Conservation (phyloP, 2,888 invertebrate species). For the Clivina fossor region DNA sequence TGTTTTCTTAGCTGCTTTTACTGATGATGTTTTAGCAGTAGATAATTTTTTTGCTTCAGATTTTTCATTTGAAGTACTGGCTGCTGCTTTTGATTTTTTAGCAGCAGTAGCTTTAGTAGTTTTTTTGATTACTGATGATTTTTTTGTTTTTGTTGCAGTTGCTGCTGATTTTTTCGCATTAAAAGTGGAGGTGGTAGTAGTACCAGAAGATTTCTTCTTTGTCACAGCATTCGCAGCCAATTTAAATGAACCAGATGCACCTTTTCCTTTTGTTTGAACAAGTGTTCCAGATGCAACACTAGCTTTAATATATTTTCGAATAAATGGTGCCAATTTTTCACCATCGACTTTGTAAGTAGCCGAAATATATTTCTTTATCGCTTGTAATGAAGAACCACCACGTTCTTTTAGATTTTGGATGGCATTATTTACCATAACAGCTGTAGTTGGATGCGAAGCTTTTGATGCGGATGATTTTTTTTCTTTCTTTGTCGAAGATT, state of each 20-base stretch:
- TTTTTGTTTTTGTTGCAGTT: conserved; percentile 32
- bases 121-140: neutral
- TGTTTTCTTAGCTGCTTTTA: conserved; percentile 22
- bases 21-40: conserved; percentile 41
- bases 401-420: conserved; percentile 58
- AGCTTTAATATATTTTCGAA: conserved; percentile 60
- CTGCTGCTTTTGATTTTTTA: conserved; percentile 40
- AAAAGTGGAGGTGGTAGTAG: conserved; percentile 21
- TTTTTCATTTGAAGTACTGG: conserved; percentile 39
- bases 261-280: conserved; percentile 59
- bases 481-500: conserved; percentile 35
- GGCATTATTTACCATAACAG: conserved; percentile 61
- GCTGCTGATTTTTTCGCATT: conserved; percentile 38
- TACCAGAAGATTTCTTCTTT: conserved; percentile 23
- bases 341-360: conserved; percentile 62
- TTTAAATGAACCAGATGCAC: conserved; percentile 57
- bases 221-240: conserved; percentile 45
- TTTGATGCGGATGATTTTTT: conserved; percentile 49
- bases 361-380: conserved; percentile 66
- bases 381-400: conserved; percentile 59
- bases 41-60: conserved; percentile 32
- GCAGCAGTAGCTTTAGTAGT: conserved; percentile 43
- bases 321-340: conserved; percentile 60
- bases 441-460: conserved; percentile 55
- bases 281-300: conserved; percentile 59